Percentiles rank a stretch among this genome's conserved stretches.
phyloP scores from a whole-genome alignment of 2,113 vertebrate genomes.

The Podilymbus podiceps region DNA sequence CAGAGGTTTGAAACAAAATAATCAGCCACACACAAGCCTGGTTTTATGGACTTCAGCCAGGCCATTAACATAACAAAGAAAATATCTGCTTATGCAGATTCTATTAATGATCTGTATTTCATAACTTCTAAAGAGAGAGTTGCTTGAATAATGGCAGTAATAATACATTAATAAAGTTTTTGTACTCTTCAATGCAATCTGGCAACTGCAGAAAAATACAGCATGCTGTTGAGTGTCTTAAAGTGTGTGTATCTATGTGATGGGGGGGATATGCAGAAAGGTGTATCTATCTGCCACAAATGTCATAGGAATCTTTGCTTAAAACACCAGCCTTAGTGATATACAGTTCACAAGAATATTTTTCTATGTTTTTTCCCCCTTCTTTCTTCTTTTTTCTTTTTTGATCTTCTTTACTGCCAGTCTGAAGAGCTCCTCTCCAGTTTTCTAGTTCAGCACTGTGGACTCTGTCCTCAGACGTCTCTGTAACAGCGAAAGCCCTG shows the following conservation, averaged over 20 bases:
- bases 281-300: not conserved
- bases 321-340: not conserved
- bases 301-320: not conserved
- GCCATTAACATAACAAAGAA: constrained; percentile 57
- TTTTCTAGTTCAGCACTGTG: not conserved
- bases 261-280: not conserved
- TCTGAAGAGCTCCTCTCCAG: not conserved
- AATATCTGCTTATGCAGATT: constrained; percentile 19
- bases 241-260: not conserved
- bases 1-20: not conserved
- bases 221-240: not conserved
- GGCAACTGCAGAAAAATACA: not conserved
- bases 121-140: constrained; percentile 24
- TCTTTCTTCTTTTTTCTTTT: not conserved
- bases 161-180: not conserved
- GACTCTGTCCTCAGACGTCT: not conserved
- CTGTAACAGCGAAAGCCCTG: not conserved
- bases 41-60: not conserved
- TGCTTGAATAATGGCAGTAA: not conserved
- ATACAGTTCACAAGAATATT: not conserved
- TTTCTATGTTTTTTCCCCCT: not conserved
- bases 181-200: not conserved
- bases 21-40: not conserved
- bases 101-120: constrained; percentile 5
- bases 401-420: not conserved